These are phyloP conservation scores for Dryococelus australis DNA, from an alignment of 2,888 invertebrate genomes.

Conservation along the genomic window DNA sequence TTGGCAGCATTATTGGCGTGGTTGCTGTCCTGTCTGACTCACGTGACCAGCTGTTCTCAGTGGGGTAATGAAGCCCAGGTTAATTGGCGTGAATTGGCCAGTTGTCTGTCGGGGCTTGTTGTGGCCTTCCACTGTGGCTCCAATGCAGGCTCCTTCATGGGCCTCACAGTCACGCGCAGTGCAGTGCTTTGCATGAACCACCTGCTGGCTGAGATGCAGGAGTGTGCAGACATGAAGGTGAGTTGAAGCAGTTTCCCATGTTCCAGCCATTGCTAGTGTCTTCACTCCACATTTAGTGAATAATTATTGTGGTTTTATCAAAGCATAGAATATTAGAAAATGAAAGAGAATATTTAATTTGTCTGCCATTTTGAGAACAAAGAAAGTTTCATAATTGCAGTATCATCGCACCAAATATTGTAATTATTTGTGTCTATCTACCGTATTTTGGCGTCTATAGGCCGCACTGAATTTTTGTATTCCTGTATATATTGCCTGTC, in stretches of 20 bases:
- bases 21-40: conserved; percentile 60
- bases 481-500: no score
- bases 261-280: no score
- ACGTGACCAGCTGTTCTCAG: conserved; percentile 60
- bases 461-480: no score
- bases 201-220: conserved; percentile 61
- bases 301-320: no score
- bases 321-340: no score
- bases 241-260: conserved; percentile 37
- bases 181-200: conserved; percentile 64
- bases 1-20: conserved; percentile 62
- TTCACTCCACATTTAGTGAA: no score
- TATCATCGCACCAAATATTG: no score
- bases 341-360: no score
- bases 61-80: conserved; percentile 61
- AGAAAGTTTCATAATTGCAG: no score
- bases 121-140: conserved; percentile 61
- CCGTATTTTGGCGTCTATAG: no score
- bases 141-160: conserved; percentile 64
- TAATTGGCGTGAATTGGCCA: conserved; percentile 53
- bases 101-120: conserved; percentile 59
- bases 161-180: conserved; percentile 63
- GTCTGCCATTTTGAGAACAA: no score
- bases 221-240: conserved; percentile 57
- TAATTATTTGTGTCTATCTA: no score